phyloP scores from a whole-genome alignment of 2,888 invertebrate species.

The Maniola hyperantus region DNA sequence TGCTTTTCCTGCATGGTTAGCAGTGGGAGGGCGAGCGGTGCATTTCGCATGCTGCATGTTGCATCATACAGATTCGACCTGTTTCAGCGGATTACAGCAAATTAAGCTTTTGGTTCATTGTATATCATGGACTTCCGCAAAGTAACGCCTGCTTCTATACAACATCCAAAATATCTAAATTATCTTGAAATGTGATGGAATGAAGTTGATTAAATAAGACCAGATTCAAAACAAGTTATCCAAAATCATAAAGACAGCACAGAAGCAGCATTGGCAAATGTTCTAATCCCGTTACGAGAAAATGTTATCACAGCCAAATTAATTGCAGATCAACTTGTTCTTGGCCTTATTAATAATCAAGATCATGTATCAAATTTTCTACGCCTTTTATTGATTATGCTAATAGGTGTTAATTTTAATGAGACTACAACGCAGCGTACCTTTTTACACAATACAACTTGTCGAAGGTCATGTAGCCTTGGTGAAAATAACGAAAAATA shows the following conservation, averaged over 20 bases:
- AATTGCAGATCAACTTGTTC: neutral
- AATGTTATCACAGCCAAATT: neutral
- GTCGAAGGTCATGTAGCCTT: constrained; percentile 9
- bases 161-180: neutral
- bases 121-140: too few species aligned
- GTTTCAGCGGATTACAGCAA: too few species aligned
- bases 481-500: neutral
- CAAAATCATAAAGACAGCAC: neutral
- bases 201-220: neutral
- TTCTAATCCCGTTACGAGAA: neutral
- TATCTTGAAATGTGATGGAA: neutral
- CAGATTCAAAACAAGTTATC: neutral
- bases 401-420: neutral
- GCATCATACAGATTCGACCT: too few species aligned
- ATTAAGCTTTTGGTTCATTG: too few species aligned
- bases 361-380: neutral
- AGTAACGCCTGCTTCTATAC: too few species aligned
- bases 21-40: too few species aligned
- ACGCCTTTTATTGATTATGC: neutral
- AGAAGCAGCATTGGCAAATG: neutral
- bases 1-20: too few species aligned
- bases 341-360: neutral
- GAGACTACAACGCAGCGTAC: neutral
- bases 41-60: too few species aligned
- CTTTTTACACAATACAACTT: neutral